Evolutionary conservation across 1,140 invertebrate species (phyloP).

Genomic region (Trichoplusia ni): DNA sequence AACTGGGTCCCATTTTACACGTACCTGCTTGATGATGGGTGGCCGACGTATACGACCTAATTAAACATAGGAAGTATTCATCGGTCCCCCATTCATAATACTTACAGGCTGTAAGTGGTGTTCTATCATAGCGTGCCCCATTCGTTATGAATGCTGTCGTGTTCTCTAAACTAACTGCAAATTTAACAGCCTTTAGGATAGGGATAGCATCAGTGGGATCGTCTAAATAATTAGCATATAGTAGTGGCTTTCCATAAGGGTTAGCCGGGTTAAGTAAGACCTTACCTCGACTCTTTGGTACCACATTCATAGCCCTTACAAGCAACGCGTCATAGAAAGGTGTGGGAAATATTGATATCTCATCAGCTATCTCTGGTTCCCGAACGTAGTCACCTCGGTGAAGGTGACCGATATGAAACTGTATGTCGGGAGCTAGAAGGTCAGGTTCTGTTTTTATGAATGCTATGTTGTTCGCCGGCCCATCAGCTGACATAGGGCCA

Average conservation of each 20-base stretch:
- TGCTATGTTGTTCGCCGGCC: constrained; percentile 72
- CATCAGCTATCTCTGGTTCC: constrained; percentile 66
- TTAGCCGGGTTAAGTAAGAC: constrained; percentile 85
- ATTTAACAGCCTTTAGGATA: constrained; percentile 82
- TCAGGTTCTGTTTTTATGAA: constrained; percentile 75
- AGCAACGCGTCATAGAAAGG: constrained; percentile 72
- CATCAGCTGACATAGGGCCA: constrained; percentile 73
- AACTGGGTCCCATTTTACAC: constrained; percentile 84
- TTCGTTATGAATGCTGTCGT: constrained; percentile 83
- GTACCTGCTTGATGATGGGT: constrained; percentile 84
- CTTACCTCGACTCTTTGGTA: constrained; percentile 87
- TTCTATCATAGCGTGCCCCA: constrained; percentile 80
- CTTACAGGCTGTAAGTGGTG: constrained; percentile 83
- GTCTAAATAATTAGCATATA: constrained; percentile 89
- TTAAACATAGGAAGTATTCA: constrained; percentile 85
- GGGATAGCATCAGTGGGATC: constrained; percentile 84
- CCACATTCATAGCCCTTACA: constrained; percentile 83
- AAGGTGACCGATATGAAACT: constrained; percentile 81
- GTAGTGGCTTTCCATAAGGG: constrained; percentile 88
- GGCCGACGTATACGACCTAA: constrained; percentile 82
- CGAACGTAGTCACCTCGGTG: constrained; percentile 61
- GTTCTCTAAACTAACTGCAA: constrained; percentile 80
- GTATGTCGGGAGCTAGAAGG: constrained; percentile 83
- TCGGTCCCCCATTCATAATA: constrained; percentile 82
- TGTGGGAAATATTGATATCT: constrained; percentile 70